Conservation (phyloP, 2,113 vertebrate genomes). For the Prionailurus viverrinus region DNA sequence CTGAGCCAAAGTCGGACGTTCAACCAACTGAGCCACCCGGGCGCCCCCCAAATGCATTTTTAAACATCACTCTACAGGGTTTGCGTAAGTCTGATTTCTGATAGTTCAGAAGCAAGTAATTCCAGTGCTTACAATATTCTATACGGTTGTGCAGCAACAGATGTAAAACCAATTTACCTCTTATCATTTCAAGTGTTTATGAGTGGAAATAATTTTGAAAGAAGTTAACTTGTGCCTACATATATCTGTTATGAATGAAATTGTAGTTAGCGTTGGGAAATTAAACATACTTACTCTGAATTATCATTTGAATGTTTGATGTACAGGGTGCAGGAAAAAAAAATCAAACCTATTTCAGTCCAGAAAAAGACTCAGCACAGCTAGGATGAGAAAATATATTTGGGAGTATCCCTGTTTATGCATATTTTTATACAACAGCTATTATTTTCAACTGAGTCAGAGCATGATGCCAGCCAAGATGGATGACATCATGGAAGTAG, state of each 20-base stretch:
- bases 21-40: too few relatives aligned
- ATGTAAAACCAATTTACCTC: slow-evolving; percentile 51
- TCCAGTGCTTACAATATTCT: slow-evolving; percentile 46
- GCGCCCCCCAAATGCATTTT: slow-evolving; percentile 24
- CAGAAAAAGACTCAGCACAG: slow-evolving; percentile 24
- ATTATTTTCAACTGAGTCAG: slow-evolving; percentile 47
- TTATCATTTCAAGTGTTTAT: slow-evolving; percentile 56
- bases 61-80: not conserved
- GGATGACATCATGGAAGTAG: not conserved
- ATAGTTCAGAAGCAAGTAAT: slow-evolving; percentile 46
- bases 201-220: slow-evolving; percentile 55
- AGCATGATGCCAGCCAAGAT: not conserved
- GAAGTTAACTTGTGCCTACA: not conserved
- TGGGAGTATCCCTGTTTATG: not conserved
- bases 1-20: too few relatives aligned
- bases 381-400: not conserved
- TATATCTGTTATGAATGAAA: slow-evolving; percentile 60
- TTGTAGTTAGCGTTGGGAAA: slow-evolving; percentile 37
- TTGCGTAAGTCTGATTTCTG: slow-evolving; percentile 35
- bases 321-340: not conserved
- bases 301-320: slow-evolving; percentile 33
- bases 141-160: slow-evolving; percentile 25
- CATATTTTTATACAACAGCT: not conserved
- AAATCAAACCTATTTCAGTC: not conserved
- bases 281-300: slow-evolving; percentile 51